These are phyloP conservation scores for Caligus rogercresseyi DNA, from an alignment of 1,140 invertebrate species.

Conservation along the genomic window DNA sequence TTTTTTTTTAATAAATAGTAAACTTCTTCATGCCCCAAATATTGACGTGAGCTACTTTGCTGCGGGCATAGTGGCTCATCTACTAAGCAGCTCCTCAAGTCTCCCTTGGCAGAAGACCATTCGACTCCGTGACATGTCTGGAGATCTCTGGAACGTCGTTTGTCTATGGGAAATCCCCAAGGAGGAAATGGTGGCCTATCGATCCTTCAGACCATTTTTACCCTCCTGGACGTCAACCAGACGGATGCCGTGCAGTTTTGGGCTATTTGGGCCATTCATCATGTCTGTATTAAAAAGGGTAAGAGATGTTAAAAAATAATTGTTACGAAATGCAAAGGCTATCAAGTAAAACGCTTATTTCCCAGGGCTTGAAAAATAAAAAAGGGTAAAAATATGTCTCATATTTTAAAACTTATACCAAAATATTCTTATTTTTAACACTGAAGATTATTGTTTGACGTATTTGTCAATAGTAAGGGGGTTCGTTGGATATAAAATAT, in stretches of 20 bases:
- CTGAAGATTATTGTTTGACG: no score
- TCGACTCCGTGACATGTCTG: not conserved
- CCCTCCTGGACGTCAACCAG: conserved; percentile 37
- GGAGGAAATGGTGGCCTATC: conserved; percentile 63
- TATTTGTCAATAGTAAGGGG: no score
- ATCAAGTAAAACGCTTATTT: not conserved
- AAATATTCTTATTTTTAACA: no score
- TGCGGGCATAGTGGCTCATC: conserved; percentile 57
- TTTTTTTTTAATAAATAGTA: conserved; percentile 24
- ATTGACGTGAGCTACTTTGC: conserved; percentile 69
- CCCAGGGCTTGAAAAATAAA: no score
- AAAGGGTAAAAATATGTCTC: no score
- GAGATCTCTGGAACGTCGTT: conserved; percentile 35
- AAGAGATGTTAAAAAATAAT: conserved; percentile 25
- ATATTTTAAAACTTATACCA: no score
- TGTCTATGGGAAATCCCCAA: conserved; percentile 49
- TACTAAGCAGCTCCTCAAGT: conserved; percentile 43
- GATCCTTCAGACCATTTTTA: conserved; percentile 60
- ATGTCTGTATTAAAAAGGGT: conserved; percentile 62
- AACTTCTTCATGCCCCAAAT: conserved; percentile 42
- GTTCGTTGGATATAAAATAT: no score
- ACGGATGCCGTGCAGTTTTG: conserved; percentile 50
- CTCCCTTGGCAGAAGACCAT: not conserved
- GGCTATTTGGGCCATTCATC: conserved; percentile 66
- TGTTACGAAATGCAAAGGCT: not conserved